Base-by-base conservation (phyloP, 1,140 invertebrate genomes). In the Ruditapes philippinarum region DNA sequence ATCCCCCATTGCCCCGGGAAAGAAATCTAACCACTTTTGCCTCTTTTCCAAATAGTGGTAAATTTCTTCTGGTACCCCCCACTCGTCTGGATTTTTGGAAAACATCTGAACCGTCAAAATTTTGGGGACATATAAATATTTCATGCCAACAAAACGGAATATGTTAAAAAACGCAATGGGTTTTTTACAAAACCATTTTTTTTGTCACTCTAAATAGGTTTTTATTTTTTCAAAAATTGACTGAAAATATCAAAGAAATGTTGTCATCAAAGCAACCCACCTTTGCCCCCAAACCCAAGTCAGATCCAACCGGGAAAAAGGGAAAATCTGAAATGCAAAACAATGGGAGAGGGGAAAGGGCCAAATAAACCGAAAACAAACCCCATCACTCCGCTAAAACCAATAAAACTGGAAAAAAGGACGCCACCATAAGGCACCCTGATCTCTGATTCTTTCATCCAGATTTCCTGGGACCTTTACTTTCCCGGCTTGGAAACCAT, bases 21-120 rank as follows among this genome's bases (percentile, higher is more conserved):
- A 98, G 98, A 45, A 98, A 94, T 28, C 98, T 96, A 94, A 98
- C 98, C 98, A 98, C 98, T 0, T 97, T 96, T 0, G 98, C 97
- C 91, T 98, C 96, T n/a, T 96, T 95, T n/a, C 96, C 0, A 98
- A 91, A 91, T 98, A 98, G 7, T 97, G 97, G 93, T 99, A 98
- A 0, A 98, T 98, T 82, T 98, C 96, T 0, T 97, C 98, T 7
- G 97, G 97, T 96, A 98, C 97, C 0, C 97, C 97, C n/a, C 89
- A 93, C 0, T 87, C 54, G 0, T 80, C 81, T 1, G 74, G 87
- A n/a, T 93, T 94, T 92, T 0, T 97, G 96, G 17, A 98, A 96
- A 2, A 96, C 96, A 89, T 97, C 96, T 0, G 97, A 0, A 96
- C 94, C 0, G 98, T 98, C 60, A 98, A 94, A 40, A 98, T 97